Base-by-base conservation (phyloP, 1,140 invertebrate species). In the Ceratina australensis region DNA sequence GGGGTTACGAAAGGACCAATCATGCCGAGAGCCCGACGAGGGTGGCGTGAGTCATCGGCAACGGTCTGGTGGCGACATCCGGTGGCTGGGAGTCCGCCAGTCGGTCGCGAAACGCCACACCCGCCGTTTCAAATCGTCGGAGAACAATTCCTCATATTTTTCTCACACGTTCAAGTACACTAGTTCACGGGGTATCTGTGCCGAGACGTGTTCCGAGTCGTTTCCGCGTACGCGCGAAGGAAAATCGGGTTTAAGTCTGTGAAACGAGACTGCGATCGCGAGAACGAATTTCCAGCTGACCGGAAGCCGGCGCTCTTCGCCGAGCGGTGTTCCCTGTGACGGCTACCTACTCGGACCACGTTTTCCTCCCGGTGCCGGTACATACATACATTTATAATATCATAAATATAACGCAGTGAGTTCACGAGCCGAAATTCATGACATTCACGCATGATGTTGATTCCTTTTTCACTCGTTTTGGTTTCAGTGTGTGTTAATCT, bases 51-150 rank as follows among this genome's bases (percentile, higher is more conserved):
- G 88, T 91, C 90, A 91, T 86, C 88, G 85, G 87, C 81, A 85
- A 87, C 84, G 85, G 81, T 81, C 86, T 83, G 80, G 79, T 84
- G 82, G 85, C 85, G 82, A 71, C 84, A 82, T 79, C 82, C 80
- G 82, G 87, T 79, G 84, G 80, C 84, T 83, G 74, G 74, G 33
- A 50, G 33, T 68, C 75, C 85, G 88, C 79, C 90, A 91, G 90
- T 92, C 89, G 87, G 89, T 91, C 90, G 91, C 89, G 90, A 90
- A 87, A 88, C 90, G 91, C 91, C 91, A 91, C 91, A 90, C 91
- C 91, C 91, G 90, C 87, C 87, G 82, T 78, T 78, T 73, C 33
- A 73, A 73, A 72, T 65, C n/a, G 33, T 42, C 61, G 12, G 60
- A 78, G 76, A 24, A 72, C 33, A 10, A 42, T 42, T 42, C 33